Base-by-base conservation (phyloP, 1,140 invertebrate species). In the Panagrolaimus sp. region DNA sequence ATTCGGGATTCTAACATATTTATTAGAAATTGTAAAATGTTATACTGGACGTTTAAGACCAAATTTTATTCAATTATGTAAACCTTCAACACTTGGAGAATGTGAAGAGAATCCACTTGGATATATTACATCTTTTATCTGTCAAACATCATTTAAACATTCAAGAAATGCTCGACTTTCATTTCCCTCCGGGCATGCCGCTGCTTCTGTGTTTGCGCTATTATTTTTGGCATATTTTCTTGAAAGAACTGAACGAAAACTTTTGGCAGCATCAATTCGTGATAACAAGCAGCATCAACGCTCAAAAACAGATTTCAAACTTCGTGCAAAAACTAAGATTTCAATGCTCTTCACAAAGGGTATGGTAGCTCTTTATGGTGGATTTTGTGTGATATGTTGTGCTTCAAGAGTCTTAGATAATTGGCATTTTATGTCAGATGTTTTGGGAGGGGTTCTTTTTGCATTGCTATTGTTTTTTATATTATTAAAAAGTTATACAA, bases 161-260 rank as follows among this genome's bases (percentile, higher is more conserved):
- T 67, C 62, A 10, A 26, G 68, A 32, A 70, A 63, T 43, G 43
- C 68, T 15, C 68, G 44, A 21, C 26, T 52, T 14, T 48, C 43
- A n/a, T 70, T 70, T 48, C 68, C 68, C 26, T 70, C 68, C 15
- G 68, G 68, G 21, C 68, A 70, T 67, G 68, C 68, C 6, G 68
- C 65, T 9, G 68, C 68, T 14, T 17, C 68, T 10, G 55, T 38
- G 2, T 67, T 70, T 38, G 62, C 68, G n/a, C 38, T 70, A n/a
- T 28, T 70, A 17, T 70, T 70, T 52, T n/a, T 70, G 9, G 17
- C 67, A 15, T 68, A 68, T 43, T 65, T 70, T 55, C 58, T 70
- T 21, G 0, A 28, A 17, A 12, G 52, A 12, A 38, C 32, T 38
- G 32, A 38, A 38, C 32, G 32, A 38, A 38, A 38, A 7, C 32